A percentile compares a stretch with the other conserved stretches of the same genome.
phyloP scores from a whole-genome alignment of 2,888 invertebrate species.

The Chymomyza caudatula region DNA sequence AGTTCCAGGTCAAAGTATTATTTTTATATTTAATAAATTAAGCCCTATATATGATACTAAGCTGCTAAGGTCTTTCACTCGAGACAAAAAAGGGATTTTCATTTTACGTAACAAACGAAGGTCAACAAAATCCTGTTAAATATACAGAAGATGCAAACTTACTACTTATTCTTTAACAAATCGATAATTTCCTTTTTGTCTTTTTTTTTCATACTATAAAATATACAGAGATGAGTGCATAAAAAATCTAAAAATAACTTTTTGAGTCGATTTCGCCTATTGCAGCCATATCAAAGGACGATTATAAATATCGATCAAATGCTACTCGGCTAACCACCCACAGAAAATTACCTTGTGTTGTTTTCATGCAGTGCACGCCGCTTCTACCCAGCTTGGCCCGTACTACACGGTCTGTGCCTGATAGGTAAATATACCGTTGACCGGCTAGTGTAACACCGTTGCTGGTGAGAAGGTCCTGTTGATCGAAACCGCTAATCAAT shows the following conservation, averaged over 20 bases:
- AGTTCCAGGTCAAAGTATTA: too few relatives aligned
- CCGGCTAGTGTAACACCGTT: slow-evolving; percentile 95
- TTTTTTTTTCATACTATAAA: too few relatives aligned
- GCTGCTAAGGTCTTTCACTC: too few relatives aligned
- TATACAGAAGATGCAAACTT: too few relatives aligned
- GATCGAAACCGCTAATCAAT: slow-evolving; percentile 93
- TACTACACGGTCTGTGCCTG: slow-evolving; percentile 94
- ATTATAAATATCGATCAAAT: neutral
- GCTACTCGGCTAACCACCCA: neutral
- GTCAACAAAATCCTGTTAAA: too few relatives aligned
- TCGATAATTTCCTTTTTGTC: too few relatives aligned
- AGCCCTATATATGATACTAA: too few relatives aligned
- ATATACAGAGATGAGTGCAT: neutral
- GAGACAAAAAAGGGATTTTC: too few relatives aligned
- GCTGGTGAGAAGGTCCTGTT: slow-evolving; percentile 92
- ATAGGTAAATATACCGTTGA: slow-evolving; percentile 95
- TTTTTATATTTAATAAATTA: too few relatives aligned
- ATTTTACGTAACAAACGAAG: too few relatives aligned
- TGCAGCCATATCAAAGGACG: neutral
- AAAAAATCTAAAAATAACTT: neutral
- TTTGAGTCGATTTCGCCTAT: too few relatives aligned
- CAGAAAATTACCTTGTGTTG: slow-evolving; percentile 88
- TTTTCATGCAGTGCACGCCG: slow-evolving; percentile 97
- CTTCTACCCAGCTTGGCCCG: slow-evolving; percentile 95
- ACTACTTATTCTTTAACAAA: too few relatives aligned